Base-by-base conservation (phyloP, 2,113 vertebrate genomes). In the Odontesthes bonariensis region DNA sequence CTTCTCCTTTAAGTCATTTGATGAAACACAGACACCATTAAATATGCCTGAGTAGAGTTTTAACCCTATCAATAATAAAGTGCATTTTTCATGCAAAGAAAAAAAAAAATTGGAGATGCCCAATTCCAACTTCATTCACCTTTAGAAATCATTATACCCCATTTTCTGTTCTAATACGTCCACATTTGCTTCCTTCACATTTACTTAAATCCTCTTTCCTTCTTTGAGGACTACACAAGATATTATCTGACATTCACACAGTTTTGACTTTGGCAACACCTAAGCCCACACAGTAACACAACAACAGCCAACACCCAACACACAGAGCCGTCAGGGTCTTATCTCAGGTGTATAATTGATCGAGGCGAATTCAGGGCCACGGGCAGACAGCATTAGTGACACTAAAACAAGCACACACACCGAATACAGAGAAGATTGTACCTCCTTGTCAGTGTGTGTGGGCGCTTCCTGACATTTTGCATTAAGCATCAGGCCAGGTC, bases 401-500 rank as follows among this genome's bases (percentile, higher is more conserved):
- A 82, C 75, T 1, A 33, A 74, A 57, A 60, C 38, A 58, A 32
- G 33, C 8, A 57, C 75, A 75, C 44, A 54, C 35, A 4, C 27
- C 5, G 63, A 77, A 85, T 83, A 63, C 77, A 53, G 55, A 82
- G 57, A 38, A 64, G 53, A 22, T 53, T 74, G 71, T 44, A 63
- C 76, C 74, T 69, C 67, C 31, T 63, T 74, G 62, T 69, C 27
- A 79, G 7, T 65, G 66, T 72, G 57, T 72, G 58, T 67, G 55
- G 68, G 44, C 77, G 60, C 49, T 73, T 63, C 42, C 84, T 85
- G 80, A 85, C 81, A 74, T 66, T 13, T 76, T 86, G 62, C 79
- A 87, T 87, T 82, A 85, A 76, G 71, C 66, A 89, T 80, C 72
- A 83, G 77, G 69, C 75, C 68, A 79, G 69, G 58, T 80, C 64